phyloP scores from a whole-genome alignment of 1,140 invertebrate species.

The Ips nitidus region DNA sequence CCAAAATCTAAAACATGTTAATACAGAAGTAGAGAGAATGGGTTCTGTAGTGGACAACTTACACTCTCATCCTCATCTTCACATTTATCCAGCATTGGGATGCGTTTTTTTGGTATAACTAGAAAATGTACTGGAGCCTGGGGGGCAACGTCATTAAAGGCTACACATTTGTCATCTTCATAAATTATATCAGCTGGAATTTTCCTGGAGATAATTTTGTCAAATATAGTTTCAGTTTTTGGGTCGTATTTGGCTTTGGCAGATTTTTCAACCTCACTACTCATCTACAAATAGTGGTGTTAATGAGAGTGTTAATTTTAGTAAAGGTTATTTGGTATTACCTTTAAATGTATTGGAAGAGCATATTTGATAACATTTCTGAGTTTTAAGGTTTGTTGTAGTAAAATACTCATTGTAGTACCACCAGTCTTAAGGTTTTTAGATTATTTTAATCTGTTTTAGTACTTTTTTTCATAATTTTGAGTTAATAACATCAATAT shows the following conservation, averaged over 20 bases:
- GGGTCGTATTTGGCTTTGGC: constrained; percentile 44
- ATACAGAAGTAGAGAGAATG: background rate
- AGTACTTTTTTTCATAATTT: no score
- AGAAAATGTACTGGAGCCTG: constrained; percentile 83
- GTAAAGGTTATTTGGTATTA: background rate
- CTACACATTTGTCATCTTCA: constrained; percentile 77
- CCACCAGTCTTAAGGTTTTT: no score
- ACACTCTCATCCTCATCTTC: constrained; percentile 52
- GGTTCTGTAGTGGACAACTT: constrained; percentile 16
- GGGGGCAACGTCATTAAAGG: constrained; percentile 76
- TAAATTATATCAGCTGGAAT: constrained; percentile 80
- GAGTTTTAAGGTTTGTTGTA: no score
- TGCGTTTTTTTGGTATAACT: constrained; percentile 71
- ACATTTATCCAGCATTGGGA: constrained; percentile 46
- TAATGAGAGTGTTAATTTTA: constrained; percentile 2
- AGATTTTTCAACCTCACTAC: constrained; percentile 57
- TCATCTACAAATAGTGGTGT: constrained; percentile 35
- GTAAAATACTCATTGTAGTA: no score
- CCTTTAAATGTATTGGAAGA: background rate
- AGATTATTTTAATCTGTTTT: no score
- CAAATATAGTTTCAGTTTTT: constrained; percentile 69
- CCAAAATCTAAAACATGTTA: constrained; percentile 58
- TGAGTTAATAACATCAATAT: no score
- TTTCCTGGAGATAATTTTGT: constrained; percentile 75
- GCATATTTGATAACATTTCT: no score